These are phyloP conservation scores for Philypnodon macrostomus DNA, from an alignment of 2,797 vertebrate genomes.

Conservation along the genomic window DNA sequence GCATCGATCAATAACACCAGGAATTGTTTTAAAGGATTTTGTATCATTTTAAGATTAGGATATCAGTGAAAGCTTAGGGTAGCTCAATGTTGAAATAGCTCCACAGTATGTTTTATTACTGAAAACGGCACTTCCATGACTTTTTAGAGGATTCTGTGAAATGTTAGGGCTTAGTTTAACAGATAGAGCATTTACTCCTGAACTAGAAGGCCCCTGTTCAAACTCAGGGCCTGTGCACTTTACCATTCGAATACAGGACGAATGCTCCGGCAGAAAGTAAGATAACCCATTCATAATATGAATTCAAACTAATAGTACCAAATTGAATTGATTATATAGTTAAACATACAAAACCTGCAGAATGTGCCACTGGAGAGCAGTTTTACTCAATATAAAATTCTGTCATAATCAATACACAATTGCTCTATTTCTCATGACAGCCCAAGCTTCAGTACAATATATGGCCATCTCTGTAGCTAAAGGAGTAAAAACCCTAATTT, in stretches of 20 bases:
- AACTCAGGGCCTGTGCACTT: background rate
- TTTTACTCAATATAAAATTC: conserved; percentile 53
- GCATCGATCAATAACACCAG: no score
- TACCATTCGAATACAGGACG: background rate
- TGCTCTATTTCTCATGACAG: conserved; percentile 66
- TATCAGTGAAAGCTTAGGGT: no score
- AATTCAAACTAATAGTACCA: no score
- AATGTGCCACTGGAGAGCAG: conserved; percentile 37
- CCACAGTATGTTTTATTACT: no score
- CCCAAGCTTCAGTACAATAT: conserved; percentile 67
- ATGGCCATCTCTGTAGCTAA: conserved; percentile 67
- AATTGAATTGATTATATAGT: conserved; percentile 21
- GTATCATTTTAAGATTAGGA: no score
- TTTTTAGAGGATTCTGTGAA: no score
- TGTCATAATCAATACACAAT: conserved; percentile 73
- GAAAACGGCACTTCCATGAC: no score
- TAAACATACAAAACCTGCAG: conserved; percentile 44
- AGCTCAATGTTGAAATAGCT: no score
- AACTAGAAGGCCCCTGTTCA: background rate
- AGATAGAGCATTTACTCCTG: background rate
- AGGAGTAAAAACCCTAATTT: conserved; percentile 78
- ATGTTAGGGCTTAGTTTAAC: no score
- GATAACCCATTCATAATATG: background rate
- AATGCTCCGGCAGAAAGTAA: background rate
- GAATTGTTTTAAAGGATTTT: no score